phyloP scores from a whole-genome alignment of 2,888 invertebrate genomes.

The Drosophila paramelanica region DNA sequence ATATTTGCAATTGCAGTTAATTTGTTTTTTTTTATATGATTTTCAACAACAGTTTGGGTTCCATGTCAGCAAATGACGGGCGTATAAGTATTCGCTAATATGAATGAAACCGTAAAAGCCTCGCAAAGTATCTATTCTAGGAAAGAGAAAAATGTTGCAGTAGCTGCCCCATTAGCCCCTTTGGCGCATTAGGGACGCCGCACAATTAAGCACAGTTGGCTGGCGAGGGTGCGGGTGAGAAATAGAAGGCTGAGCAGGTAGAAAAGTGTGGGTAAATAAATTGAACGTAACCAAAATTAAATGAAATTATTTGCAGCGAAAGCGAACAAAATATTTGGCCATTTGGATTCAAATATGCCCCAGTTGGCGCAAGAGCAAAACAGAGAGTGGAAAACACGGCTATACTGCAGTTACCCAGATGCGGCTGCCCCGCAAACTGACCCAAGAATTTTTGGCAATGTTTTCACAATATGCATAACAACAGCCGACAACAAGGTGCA shows the following conservation, averaged over 20 bases:
- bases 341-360: constrained; percentile 63
- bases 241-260: neutral
- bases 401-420: constrained; percentile 1
- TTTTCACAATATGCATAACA: neutral
- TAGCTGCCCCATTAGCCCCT: constrained; percentile 42
- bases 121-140: constrained; percentile 32
- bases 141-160: constrained; percentile 16
- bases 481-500: neutral
- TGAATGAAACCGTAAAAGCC: constrained; percentile 33
- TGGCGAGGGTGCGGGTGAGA: neutral
- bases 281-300: constrained; percentile 11
- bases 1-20: neutral
- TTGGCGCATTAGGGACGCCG: constrained; percentile 49
- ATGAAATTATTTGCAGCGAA: constrained; percentile 20
- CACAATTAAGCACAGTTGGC: constrained; percentile 50
- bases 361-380: constrained; percentile 27
- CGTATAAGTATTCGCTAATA: constrained; percentile 8
- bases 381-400: too few species aligned
- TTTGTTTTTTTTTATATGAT: too few species aligned
- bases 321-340: constrained; percentile 9
- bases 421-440: neutral
- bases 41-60: too few species aligned
- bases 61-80: too few species aligned
- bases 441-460: constrained; percentile 1
- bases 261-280: neutral